Percentiles rank a stretch among this genome's conserved stretches.
Evolutionary conservation across 1,140 invertebrate genomes (phyloP).

Genomic region (Steinernema feltiae): DNA sequence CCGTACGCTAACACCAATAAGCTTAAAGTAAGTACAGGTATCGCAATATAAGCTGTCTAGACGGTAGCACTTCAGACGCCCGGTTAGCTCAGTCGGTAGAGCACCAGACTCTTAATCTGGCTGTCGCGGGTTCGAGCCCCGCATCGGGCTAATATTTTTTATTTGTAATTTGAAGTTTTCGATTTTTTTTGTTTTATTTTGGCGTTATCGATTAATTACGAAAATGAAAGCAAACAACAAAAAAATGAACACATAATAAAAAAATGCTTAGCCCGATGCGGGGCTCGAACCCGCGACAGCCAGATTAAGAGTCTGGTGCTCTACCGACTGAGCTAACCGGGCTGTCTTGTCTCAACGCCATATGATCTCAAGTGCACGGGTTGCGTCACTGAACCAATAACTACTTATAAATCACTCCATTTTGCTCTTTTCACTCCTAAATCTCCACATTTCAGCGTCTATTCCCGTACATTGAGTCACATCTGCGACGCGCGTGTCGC

Average conservation of each 20-base stretch:
- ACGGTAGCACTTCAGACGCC: too few relatives aligned
- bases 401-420: too few relatives aligned
- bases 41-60: too few relatives aligned
- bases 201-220: too few relatives aligned
- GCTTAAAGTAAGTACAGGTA: not conserved
- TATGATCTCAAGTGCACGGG: too few relatives aligned
- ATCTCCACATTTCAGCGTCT: slow-evolving; percentile 20
- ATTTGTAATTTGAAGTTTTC: too few relatives aligned
- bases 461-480: not conserved
- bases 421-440: too few relatives aligned
- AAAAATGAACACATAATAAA: too few relatives aligned
- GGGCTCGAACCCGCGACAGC: slow-evolving; percentile 44
- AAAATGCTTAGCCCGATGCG: slow-evolving; percentile 24
- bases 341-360: too few relatives aligned
- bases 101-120: slow-evolving; percentile 45
- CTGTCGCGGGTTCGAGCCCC: slow-evolving; percentile 44
- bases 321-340: slow-evolving; percentile 46
- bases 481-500: not conserved
- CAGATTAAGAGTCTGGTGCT: slow-evolving; percentile 45
- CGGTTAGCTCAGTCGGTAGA: slow-evolving; percentile 43
- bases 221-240: too few relatives aligned
- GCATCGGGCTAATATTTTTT: slow-evolving; percentile 22
- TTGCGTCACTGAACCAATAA: too few relatives aligned
- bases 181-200: too few relatives aligned
- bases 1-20: not conserved